Evolutionary conservation across 2,888 invertebrate genomes (phyloP).

Genomic region (Tipula unca): DNA sequence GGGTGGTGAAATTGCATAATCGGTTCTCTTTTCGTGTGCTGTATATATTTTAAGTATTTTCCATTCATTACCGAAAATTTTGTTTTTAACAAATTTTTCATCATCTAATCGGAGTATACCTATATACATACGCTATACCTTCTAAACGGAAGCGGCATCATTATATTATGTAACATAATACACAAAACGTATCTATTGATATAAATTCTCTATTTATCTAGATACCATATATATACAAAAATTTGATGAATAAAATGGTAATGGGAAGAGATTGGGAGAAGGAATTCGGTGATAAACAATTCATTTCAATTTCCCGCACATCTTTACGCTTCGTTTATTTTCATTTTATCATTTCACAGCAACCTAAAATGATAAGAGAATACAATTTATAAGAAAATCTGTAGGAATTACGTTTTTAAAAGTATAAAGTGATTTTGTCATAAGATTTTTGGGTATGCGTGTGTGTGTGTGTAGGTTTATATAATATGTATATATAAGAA

Average conservation of each 20-base stretch:
- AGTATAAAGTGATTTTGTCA: neutral
- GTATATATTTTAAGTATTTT: no score
- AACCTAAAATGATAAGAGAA: neutral
- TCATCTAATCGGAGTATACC: no score
- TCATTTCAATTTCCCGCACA: neutral
- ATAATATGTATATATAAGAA: no score
- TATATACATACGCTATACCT: neutral
- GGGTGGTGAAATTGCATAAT: neutral
- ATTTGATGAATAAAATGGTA: neutral
- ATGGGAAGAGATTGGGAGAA: neutral
- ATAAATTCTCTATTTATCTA: neutral
- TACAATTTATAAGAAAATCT: neutral
- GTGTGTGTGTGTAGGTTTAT: no score
- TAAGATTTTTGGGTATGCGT: neutral
- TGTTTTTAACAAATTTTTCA: no score
- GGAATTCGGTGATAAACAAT: neutral
- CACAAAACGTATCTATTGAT: neutral
- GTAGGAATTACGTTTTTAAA: neutral
- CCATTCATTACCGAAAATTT: no score
- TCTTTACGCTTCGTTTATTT: neutral
- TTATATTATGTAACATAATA: neutral
- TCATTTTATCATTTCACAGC: neutral
- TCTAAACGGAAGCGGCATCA: neutral
- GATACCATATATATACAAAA: neutral
- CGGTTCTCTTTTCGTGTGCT: neutral